Base-by-base conservation (phyloP, 2,797 vertebrate genomes). In the Lacerta agilis region DNA sequence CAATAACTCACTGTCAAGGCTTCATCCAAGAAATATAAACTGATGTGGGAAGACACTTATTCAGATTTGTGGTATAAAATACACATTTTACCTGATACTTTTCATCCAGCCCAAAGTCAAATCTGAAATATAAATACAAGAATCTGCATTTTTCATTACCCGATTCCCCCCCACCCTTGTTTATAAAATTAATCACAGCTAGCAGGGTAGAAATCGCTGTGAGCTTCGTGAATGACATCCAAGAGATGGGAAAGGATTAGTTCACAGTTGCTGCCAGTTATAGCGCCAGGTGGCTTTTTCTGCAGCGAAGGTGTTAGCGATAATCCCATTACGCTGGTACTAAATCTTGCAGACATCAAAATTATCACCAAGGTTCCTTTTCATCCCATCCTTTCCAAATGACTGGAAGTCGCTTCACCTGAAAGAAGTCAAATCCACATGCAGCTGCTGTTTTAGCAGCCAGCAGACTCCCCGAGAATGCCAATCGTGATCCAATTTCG, bases 101-200 rank as follows among this genome's bases (percentile, higher is more conserved):
- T 90, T 88, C 69, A 55, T 45, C 82, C 82, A 67, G 36, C 49
- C 58, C 88, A 80, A 94, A 92, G 90, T 58, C 92, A 90, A 82
- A 88, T 79, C 85, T 79, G 90, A 90, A 94, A 91, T 79, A 79
- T 87, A 94, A 96, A 93, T 89, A 92, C 87, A 90, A 58, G 79
- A 83, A 73, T 82, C 90, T 89, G 96, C 93, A 92, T 82, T 80
- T 93, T 91, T 95, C 92, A 94, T 95, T 94, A 96, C 95, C 96
- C 92, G 91, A 93, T 93, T 96, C 96, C 94, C 91, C 94, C 94
- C 96, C 95, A 94, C 96, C 96, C 96, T 96, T 96, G 95, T 97
- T 97, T 97, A 97, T 97, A 97, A 97, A 97, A 98, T 98, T 98
- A 99, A 98, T 98, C 97, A 98, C 97, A 98, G 96, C 97, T 97